Evolutionary conservation across 2,113 vertebrate genomes (phyloP).

Genomic region (Muntiacus muntjak): DNA sequence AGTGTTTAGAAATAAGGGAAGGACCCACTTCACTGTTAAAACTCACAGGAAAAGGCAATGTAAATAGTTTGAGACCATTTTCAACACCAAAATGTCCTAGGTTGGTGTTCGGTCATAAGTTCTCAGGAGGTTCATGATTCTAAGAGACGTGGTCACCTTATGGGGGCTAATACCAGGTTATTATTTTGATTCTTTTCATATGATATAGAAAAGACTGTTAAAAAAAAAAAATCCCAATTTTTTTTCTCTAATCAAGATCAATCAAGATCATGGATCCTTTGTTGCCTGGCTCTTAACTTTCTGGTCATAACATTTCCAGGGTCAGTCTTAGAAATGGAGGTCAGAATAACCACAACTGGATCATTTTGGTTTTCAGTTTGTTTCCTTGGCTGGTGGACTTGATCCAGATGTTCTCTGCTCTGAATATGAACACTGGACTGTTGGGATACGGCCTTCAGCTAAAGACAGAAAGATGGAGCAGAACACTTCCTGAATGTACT

Average conservation of each 20-base stretch:
- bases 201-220: neutral
- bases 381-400: neutral
- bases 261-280: neutral
- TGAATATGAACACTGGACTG: neutral
- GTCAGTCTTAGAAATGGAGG: neutral
- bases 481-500: neutral
- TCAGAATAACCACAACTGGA: neutral
- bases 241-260: neutral
- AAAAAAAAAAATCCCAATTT: neutral
- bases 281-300: neutral
- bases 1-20: neutral
- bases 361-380: neutral
- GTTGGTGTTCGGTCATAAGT: neutral
- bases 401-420: neutral
- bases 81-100: neutral
- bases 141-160: neutral
- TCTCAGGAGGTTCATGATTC: neutral
- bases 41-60: neutral
- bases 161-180: neutral
- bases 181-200: neutral
- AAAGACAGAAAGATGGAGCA: conserved; percentile 5
- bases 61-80: neutral
- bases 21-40: neutral
- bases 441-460: neutral
- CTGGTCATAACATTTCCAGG: neutral